These are phyloP conservation scores for Neoseiulus cucumeris DNA, from an alignment of 1,140 invertebrate species.

Conservation along the genomic window DNA sequence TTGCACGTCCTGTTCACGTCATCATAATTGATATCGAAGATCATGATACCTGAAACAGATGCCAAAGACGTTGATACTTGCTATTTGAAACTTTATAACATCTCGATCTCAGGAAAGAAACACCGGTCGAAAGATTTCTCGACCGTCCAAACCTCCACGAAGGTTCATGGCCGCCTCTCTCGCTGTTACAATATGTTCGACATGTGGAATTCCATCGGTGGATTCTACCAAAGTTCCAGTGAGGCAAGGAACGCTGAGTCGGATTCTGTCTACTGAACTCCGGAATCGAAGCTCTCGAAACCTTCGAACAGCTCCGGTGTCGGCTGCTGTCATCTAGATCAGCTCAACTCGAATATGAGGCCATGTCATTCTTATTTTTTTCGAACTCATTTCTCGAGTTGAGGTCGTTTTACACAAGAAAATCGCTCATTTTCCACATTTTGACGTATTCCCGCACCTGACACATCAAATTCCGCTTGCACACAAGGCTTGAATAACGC, in stretches of 20 bases:
- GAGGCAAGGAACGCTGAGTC: background rate
- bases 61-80: constrained; percentile 23
- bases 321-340: no score
- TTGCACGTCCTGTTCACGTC: constrained; percentile 19
- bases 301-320: no score
- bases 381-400: no score
- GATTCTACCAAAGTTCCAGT: background rate
- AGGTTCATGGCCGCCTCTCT: background rate
- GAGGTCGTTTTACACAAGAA: no score
- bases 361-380: no score
- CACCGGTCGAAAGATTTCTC: background rate
- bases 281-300: no score
- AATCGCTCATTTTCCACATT: no score
- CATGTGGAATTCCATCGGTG: background rate
- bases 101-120: background rate
- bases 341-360: no score
- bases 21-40: constrained; percentile 22
- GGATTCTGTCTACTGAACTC: background rate
- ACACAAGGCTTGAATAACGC: no score
- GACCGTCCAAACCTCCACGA: background rate
- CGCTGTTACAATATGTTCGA: background rate
- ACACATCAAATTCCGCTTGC: no score
- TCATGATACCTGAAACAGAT: constrained; percentile 21
- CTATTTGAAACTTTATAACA: background rate
- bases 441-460: no score